Percentiles rank a stretch among this genome's conserved stretches.
phyloP scores from a whole-genome alignment of 2,113 vertebrate genomes.

The Phylloscopus trochiloides region DNA sequence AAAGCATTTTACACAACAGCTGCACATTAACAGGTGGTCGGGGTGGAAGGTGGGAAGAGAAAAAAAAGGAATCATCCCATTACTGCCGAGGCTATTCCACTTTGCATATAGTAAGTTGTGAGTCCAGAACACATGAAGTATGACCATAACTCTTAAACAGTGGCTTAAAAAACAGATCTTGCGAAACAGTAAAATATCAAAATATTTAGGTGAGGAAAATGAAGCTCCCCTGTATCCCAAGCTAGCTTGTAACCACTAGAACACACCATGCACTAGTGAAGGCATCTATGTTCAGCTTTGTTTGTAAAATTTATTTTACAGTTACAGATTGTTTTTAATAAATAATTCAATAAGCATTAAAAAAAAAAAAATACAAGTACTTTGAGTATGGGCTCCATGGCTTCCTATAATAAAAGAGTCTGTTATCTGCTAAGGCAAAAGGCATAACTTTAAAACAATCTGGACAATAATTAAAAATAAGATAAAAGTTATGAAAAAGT shows the following conservation, averaged over 20 bases:
- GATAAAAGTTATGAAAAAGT: background rate
- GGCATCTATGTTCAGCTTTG: fast-evolving
- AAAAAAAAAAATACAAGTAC: background rate
- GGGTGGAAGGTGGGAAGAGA: background rate
- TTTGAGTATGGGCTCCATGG: background rate
- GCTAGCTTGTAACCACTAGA: background rate
- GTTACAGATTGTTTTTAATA: background rate
- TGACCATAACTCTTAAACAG: background rate
- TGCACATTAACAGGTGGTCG: fast-evolving
- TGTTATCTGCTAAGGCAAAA: background rate
- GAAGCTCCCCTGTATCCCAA: background rate
- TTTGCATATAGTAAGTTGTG: background rate
- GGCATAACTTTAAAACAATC: background rate
- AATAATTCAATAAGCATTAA: background rate
- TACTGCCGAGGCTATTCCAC: background rate
- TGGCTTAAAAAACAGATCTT: background rate
- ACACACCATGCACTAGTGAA: background rate
- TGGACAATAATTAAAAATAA: background rate
- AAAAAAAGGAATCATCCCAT: background rate
- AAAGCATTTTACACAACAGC: background rate
- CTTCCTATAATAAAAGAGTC: background rate
- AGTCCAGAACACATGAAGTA: background rate
- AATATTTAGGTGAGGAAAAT: background rate
- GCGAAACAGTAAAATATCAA: background rate
- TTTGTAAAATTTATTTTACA: background rate